phyloP scores from a whole-genome alignment of 2,888 invertebrate genomes.

The Heliothis peltigera region DNA sequence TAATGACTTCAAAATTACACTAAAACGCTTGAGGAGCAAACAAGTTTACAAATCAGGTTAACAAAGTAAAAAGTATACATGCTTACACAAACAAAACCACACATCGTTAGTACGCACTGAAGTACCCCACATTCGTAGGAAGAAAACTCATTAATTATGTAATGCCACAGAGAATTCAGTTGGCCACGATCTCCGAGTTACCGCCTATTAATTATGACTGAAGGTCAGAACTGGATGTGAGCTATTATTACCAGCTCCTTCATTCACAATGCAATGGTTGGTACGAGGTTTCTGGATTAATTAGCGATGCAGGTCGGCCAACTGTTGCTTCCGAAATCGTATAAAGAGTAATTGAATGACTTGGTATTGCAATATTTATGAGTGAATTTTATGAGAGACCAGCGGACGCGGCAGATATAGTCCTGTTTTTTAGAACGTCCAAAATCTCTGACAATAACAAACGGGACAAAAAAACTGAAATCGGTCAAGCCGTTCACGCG shows the following conservation, averaged over 20 bases:
- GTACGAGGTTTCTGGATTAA: slow-evolving; percentile 45
- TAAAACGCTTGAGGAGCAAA: too few species aligned
- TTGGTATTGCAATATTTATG: too few species aligned
- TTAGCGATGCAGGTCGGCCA: slow-evolving; percentile 5
- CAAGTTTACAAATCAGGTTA: background rate
- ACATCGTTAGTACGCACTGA: background rate
- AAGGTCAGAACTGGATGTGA: slow-evolving; percentile 31
- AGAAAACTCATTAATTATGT: slow-evolving; percentile 20
- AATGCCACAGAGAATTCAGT: slow-evolving; percentile 34
- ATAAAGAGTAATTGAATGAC: background rate
- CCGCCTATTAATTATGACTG: slow-evolving; percentile 37
- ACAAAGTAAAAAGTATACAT: background rate
- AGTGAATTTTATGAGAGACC: too few species aligned
- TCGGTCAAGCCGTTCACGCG: too few species aligned
- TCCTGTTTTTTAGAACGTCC: too few species aligned
- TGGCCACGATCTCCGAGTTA: slow-evolving; percentile 24
- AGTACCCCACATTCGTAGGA: background rate
- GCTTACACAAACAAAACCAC: background rate
- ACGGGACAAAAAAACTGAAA: too few species aligned
- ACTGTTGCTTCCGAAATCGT: slow-evolving; percentile 15
- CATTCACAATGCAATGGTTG: slow-evolving; percentile 43
- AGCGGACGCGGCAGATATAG: too few species aligned
- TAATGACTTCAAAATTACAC: too few species aligned
- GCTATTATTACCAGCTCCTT: slow-evolving; percentile 44
- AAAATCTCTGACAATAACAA: too few species aligned